These are phyloP conservation scores for Octopus sinensis DNA, from an alignment of 1,140 invertebrate genomes.

Conservation along the genomic window DNA sequence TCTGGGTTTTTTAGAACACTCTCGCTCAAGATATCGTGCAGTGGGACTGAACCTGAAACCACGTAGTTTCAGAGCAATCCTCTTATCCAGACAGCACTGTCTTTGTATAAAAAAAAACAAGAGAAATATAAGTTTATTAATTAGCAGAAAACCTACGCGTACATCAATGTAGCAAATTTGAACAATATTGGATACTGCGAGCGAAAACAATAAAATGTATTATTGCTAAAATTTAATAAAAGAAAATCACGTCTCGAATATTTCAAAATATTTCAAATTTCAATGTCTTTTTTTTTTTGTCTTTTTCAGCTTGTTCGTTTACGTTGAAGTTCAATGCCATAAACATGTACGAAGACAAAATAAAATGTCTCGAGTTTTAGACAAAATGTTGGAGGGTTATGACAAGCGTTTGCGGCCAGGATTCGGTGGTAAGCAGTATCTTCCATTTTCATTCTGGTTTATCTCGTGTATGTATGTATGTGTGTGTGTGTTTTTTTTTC, in stretches of 20 bases:
- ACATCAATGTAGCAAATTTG: no score
- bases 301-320: background rate
- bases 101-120: no score
- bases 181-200: no score
- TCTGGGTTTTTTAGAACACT: background rate
- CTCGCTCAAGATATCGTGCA: background rate
- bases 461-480: no score
- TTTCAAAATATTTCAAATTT: background rate
- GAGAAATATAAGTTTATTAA: no score
- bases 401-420: constrained; percentile 84
- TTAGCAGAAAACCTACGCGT: no score
- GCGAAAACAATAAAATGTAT: no score
- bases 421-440: constrained; percentile 69
- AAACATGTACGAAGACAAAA: constrained; percentile 1
- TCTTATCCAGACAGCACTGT: no score
- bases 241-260: background rate
- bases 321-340: background rate
- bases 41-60: background rate
- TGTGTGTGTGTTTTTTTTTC: no score
- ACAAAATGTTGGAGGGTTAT: constrained; percentile 63
- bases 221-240: background rate
- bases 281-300: background rate
- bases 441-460: background rate
- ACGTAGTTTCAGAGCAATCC: background rate
- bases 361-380: constrained; percentile 34